These are phyloP conservation scores for Drosophila kurseongensis DNA, from an alignment of 1,140 invertebrate genomes.

Conservation along the genomic window DNA sequence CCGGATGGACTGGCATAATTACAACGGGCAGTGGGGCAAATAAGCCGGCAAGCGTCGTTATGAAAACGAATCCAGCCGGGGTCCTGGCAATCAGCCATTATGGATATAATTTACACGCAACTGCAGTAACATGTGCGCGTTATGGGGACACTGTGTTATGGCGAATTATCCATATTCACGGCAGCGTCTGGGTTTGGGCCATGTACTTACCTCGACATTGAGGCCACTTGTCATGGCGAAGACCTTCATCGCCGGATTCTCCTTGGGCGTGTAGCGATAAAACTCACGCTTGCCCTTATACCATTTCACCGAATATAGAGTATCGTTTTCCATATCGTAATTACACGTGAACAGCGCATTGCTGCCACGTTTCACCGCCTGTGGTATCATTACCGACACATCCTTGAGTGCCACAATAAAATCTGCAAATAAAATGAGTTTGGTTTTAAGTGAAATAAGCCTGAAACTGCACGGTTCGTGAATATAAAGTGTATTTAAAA, in stretches of 20 bases:
- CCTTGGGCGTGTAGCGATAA: constrained; percentile 89
- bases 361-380: constrained; percentile 89
- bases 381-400: constrained; percentile 88
- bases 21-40: constrained; percentile 52
- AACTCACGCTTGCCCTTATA: constrained; percentile 89
- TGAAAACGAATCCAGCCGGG: constrained; percentile 30
- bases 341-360: constrained; percentile 90
- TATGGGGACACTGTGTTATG: constrained; percentile 39
- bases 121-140: constrained; percentile 72
- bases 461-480: constrained; percentile 6
- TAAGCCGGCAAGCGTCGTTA: constrained; percentile 57
- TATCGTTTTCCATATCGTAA: constrained; percentile 91
- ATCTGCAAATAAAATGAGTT: constrained; percentile 70
- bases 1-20: constrained; percentile 66
- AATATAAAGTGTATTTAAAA: constrained; percentile 12
- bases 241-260: constrained; percentile 88
- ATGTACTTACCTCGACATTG: constrained; percentile 89
- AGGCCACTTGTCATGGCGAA: constrained; percentile 88
- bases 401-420: constrained; percentile 86
- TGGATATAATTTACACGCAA: constrained; percentile 80
- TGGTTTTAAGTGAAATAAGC: constrained; percentile 28
- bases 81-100: constrained; percentile 71
- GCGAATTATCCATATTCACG: constrained; percentile 2
- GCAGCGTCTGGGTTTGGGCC: not conserved
- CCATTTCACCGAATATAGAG: constrained; percentile 94